Evolutionary conservation across 2,113 vertebrate species (phyloP).

Genomic region (Leucopsar rothschildi): DNA sequence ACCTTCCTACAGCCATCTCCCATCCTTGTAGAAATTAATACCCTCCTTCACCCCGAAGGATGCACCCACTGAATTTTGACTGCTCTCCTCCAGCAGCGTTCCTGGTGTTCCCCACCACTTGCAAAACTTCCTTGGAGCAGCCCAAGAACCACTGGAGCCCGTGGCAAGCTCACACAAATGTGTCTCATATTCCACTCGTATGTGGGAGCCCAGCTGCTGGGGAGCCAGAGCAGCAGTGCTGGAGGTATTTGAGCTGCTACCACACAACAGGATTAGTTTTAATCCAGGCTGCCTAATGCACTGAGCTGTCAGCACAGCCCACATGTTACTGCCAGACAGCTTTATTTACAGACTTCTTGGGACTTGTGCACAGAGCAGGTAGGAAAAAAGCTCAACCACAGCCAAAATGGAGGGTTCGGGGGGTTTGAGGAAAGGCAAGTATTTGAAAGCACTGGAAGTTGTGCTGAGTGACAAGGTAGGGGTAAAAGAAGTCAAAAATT

Average conservation of each 20-base stretch:
- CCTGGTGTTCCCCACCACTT: neutral
- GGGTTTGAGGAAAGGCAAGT: neutral
- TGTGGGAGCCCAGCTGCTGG: neutral
- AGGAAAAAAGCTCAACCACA: neutral
- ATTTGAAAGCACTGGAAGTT: neutral
- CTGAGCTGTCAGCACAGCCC: neutral
- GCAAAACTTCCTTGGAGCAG: neutral
- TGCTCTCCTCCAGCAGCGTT: neutral
- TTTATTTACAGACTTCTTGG: neutral
- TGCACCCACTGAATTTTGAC: neutral
- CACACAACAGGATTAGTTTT: slow-evolving; percentile 38
- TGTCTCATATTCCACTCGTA: accelerated
- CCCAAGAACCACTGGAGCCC: neutral
- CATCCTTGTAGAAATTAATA: accelerated
- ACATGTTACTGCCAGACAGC: neutral
- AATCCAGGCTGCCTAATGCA: slow-evolving; percentile 39
- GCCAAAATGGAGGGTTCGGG: neutral
- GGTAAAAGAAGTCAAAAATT: neutral
- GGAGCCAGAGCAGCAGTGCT: neutral
- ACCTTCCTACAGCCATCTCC: neutral
- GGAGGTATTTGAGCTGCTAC: neutral
- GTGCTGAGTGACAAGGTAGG: neutral
- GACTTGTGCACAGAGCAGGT: neutral
- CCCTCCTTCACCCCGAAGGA: accelerated
- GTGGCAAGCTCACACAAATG: neutral